These are phyloP conservation scores for Felis chaus DNA, from an alignment of 2,113 vertebrate genomes.

Conservation along the genomic window DNA sequence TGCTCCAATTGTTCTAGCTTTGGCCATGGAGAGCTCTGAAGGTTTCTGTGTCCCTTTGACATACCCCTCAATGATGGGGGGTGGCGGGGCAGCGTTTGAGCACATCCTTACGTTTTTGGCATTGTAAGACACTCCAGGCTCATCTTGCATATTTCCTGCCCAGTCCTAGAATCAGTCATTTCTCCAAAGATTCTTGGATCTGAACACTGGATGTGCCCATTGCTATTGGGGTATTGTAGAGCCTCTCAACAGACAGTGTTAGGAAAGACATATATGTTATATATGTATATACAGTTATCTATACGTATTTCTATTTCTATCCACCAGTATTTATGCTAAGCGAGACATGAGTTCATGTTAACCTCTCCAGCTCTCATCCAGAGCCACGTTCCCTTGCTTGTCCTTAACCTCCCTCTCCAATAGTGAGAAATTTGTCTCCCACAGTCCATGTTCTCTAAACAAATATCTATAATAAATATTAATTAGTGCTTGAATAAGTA, in stretches of 20 bases:
- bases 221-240: neutral
- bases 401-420: neutral
- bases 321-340: neutral
- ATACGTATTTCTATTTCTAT: neutral
- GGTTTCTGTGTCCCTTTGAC: neutral
- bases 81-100: neutral
- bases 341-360: neutral
- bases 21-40: neutral
- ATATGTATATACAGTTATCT: neutral
- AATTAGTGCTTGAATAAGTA: neutral
- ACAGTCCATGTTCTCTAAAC: neutral
- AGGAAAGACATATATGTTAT: neutral
- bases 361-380: neutral
- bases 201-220: neutral
- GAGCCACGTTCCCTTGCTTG: neutral
- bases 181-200: neutral
- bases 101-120: neutral
- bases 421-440: neutral
- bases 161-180: neutral
- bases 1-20: neutral
- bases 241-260: neutral
- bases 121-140: neutral
- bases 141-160: neutral
- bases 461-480: constrained; percentile 28
- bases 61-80: neutral